Percentiles rank a stretch among this genome's conserved stretches.
phyloP scores from a whole-genome alignment of 2,888 invertebrate genomes.

The Sinopyrophorus schimmeli region DNA sequence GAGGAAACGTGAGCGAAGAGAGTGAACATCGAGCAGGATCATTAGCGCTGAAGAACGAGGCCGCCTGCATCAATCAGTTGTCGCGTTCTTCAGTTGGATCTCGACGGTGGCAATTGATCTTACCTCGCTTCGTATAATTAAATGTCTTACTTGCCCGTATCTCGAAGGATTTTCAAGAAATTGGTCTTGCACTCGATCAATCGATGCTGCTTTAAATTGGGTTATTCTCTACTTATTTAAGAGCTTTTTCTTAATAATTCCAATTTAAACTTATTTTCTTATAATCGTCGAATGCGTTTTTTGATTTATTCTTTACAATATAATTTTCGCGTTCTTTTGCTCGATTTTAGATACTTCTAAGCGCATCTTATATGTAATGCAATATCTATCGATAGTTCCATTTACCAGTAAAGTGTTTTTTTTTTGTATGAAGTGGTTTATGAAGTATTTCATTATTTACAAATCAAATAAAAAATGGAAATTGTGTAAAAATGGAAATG shows the following conservation, averaged over 20 bases:
- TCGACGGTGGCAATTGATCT: slow-evolving; percentile 27
- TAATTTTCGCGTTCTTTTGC: too few relatives aligned
- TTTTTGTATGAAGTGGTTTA: too few relatives aligned
- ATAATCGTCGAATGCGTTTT: too few relatives aligned
- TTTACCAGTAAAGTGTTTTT: too few relatives aligned
- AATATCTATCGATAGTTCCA: too few relatives aligned
- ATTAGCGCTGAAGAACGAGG: slow-evolving; percentile 27
- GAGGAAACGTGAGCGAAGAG: slow-evolving; percentile 18
- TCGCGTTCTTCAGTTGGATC: slow-evolving; percentile 29
- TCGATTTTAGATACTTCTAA: too few relatives aligned
- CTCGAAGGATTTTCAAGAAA: slow-evolving; percentile 17
- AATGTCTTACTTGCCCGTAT: slow-evolving; percentile 28
- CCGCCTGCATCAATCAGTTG: slow-evolving; percentile 30
- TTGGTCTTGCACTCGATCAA: slow-evolving; percentile 8
- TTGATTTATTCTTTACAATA: too few relatives aligned
- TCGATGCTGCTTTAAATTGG: slow-evolving; percentile 16
- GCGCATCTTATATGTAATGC: too few relatives aligned
- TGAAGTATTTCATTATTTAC: too few relatives aligned
- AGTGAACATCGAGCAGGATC: slow-evolving; percentile 26
- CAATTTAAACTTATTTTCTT: neutral
- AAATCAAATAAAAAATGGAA: too few relatives aligned
- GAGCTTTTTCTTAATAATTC: too few relatives aligned
- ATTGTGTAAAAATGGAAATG: too few relatives aligned
- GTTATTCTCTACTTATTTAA: neutral
- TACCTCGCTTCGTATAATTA: slow-evolving; percentile 31